Evolutionary conservation across 2,113 vertebrate species (phyloP).

Genomic region (Cyphomyrus discorhynchus): DNA sequence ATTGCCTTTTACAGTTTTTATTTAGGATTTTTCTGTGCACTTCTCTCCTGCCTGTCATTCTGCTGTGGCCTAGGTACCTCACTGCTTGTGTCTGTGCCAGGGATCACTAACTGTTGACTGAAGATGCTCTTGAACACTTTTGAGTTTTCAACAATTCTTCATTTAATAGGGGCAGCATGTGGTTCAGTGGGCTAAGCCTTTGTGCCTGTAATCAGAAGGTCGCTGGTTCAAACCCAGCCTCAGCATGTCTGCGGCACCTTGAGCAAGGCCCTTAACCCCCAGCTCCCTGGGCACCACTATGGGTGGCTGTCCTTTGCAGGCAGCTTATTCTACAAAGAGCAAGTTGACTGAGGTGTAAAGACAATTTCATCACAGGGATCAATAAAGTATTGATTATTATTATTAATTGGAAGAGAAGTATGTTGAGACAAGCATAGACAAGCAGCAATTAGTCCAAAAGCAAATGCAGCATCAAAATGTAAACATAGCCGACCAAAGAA

Average conservation of each 20-base stretch:
- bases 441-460: neutral
- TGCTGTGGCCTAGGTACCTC: neutral
- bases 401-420: neutral
- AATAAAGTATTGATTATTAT: no score
- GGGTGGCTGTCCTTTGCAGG: no score
- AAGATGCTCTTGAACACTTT: neutral
- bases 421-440: neutral
- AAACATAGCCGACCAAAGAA: neutral
- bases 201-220: no score
- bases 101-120: neutral
- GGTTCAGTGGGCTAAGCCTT: no score
- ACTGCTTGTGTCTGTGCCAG: neutral
- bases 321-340: no score
- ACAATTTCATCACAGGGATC: no score
- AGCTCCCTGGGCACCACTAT: no score
- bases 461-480: neutral
- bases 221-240: no score
- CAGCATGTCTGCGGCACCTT: rapidly evolving
- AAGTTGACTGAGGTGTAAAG: no score
- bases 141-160: neutral
- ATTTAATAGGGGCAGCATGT: neutral
- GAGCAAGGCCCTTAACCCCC: no score
- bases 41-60: neutral
- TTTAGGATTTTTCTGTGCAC: neutral
- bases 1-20: neutral